Evolutionary conservation across 2,113 vertebrate species (phyloP).

Genomic region (Trachemys scripta): DNA sequence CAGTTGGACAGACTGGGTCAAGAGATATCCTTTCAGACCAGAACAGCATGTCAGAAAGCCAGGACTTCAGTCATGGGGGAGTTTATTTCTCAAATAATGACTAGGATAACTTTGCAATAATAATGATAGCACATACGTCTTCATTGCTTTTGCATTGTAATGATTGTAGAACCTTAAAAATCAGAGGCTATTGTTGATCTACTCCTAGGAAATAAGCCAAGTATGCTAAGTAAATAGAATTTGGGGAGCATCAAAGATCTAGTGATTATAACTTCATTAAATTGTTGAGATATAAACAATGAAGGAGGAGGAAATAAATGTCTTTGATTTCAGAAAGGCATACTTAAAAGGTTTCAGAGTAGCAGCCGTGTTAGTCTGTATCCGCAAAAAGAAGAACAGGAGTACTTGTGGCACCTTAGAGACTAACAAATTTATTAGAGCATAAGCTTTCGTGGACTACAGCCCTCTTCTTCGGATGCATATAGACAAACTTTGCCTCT

Average conservation of each 20-base stretch:
- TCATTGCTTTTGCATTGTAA: not conserved
- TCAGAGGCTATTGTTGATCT: not conserved
- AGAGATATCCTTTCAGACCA: not conserved
- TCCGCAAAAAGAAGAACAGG: too few species aligned
- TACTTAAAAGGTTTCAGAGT: not conserved
- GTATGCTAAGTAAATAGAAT: not conserved
- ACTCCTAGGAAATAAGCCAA: not conserved
- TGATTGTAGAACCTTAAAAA: not conserved
- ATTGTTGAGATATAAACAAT: not conserved
- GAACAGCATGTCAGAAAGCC: not conserved
- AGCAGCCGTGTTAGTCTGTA: too few species aligned
- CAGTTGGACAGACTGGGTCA: not conserved
- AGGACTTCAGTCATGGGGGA: not conserved
- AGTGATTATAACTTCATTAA: not conserved
- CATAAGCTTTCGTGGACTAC: too few species aligned
- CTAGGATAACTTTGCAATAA: not conserved
- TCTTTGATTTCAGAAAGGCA: not conserved
- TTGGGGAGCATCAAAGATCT: not conserved
- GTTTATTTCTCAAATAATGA: not conserved
- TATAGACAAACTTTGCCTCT: too few species aligned
- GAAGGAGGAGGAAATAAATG: not conserved
- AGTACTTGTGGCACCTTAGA: too few species aligned
- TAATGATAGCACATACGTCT: not conserved
- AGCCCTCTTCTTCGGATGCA: too few species aligned
- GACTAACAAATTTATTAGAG: too few species aligned